Conservation (phyloP, 1,140 invertebrate species). For the Tetranychus urticae region DNA sequence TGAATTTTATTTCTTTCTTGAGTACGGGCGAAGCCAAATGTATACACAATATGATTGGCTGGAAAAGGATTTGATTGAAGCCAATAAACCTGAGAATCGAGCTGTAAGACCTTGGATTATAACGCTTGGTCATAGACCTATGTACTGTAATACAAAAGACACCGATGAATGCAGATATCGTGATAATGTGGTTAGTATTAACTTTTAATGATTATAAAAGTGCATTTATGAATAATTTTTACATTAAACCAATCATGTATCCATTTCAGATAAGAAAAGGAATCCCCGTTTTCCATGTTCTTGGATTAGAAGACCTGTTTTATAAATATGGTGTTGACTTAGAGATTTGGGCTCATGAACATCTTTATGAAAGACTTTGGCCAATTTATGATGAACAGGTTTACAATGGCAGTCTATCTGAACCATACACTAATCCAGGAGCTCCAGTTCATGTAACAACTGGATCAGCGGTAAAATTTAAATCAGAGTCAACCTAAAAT, state of each 20-base stretch:
- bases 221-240: too few species aligned
- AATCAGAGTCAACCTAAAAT: conserved; percentile 34
- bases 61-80: conserved; percentile 42
- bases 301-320: conserved; percentile 48
- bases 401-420: conserved; percentile 40
- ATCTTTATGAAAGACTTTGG: conserved; percentile 79
- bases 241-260: background rate
- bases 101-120: conserved; percentile 67
- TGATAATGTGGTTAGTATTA: background rate
- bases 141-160: conserved; percentile 84
- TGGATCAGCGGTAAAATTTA: conserved; percentile 5
- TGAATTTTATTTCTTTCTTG: conserved; percentile 65
- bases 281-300: conserved; percentile 14
- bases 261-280: conserved; percentile 10
- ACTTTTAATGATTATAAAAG: background rate
- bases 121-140: conserved; percentile 76
- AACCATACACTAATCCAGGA: conserved; percentile 58
- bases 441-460: conserved; percentile 72
- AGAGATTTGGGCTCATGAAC: conserved; percentile 85
- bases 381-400: conserved; percentile 66
- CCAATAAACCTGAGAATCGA: conserved; percentile 32
- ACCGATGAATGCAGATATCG: conserved; percentile 43
- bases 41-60: conserved; percentile 74
- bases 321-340: conserved; percentile 68
- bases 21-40: conserved; percentile 56